These are phyloP conservation scores for Vespertilio murinus DNA, from an alignment of 2,797 vertebrate species.

Conservation along the genomic window DNA sequence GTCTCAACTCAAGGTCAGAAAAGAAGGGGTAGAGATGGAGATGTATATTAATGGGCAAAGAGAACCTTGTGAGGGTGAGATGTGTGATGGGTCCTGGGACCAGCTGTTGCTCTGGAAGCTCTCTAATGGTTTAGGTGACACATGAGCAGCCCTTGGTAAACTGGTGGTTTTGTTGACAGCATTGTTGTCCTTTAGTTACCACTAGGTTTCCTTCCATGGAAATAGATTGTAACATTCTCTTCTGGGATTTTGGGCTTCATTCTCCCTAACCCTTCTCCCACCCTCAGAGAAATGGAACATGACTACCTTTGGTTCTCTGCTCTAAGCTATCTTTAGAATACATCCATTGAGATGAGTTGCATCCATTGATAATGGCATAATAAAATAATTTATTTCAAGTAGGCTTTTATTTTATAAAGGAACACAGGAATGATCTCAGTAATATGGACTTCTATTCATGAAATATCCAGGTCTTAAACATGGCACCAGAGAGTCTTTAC, in stretches of 20 bases:
- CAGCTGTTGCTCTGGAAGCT: not conserved
- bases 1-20: not conserved
- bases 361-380: not conserved
- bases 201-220: not conserved
- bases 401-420: not conserved
- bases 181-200: not conserved
- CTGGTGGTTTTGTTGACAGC: not conserved
- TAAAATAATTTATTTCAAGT: not conserved
- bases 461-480: not conserved
- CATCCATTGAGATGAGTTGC: not conserved
- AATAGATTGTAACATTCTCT: not conserved
- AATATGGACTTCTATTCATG: not conserved
- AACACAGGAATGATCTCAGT: not conserved
- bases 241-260: not conserved
- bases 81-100: not conserved
- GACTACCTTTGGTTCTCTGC: not conserved
- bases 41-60: not conserved
- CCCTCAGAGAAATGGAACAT: not conserved
- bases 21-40: not conserved
- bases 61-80: not conserved
- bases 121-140: not conserved
- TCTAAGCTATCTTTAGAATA: not conserved
- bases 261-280: not conserved
- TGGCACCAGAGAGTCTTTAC: not conserved
- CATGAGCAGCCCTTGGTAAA: not conserved